Base-by-base conservation (phyloP, 2,113 vertebrate genomes). In the Myrmecophaga tridactyla region DNA sequence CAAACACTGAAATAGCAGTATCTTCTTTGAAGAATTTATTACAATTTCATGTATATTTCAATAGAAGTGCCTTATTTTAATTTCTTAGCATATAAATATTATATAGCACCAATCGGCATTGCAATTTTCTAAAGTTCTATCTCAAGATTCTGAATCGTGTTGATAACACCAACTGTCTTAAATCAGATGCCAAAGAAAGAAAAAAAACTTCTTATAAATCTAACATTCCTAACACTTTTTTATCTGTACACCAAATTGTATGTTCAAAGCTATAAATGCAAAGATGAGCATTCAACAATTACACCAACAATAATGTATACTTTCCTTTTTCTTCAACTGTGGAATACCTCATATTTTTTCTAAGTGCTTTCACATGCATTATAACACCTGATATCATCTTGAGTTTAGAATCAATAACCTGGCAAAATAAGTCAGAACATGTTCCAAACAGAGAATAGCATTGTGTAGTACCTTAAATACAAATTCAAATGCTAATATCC, bases 401-500 rank as follows among this genome's bases (percentile, higher is more conserved):
- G 70, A 72, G 10, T 81, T 81, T 94, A 46, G 70, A 82, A 94
- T 92, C 63, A 90, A 53, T 88, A 94, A 97, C 69, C 65, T 34
- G 41, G 58, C 41, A 96, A 95, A 95, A 96, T 96, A 78, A 96
- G 65, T 89, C 83, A 96, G 82, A 95, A 58, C 15, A 43, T 60
- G 34, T 70, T 96, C 43, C 73, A 91, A 83, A 86, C 36, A 94
- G 3, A 56, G 36, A 92, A 89, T 9, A 77, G 56, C 25, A 82
- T 4, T 87, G 36, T 39, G 78, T 29, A 92, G 51, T 69, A 86
- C 65, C 80, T 96, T 88, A 95, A 95, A 58, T n/a, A 83, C 60
- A 56, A 78, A 90, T 93, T 92, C 92, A 96, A 95, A 96, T 96
- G 78, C 51, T 96, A 89, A 94, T 96, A 86, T 69, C 53, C 62